These are phyloP conservation scores for Diaperis boleti DNA, from an alignment of 2,888 invertebrate genomes.

Conservation along the genomic window DNA sequence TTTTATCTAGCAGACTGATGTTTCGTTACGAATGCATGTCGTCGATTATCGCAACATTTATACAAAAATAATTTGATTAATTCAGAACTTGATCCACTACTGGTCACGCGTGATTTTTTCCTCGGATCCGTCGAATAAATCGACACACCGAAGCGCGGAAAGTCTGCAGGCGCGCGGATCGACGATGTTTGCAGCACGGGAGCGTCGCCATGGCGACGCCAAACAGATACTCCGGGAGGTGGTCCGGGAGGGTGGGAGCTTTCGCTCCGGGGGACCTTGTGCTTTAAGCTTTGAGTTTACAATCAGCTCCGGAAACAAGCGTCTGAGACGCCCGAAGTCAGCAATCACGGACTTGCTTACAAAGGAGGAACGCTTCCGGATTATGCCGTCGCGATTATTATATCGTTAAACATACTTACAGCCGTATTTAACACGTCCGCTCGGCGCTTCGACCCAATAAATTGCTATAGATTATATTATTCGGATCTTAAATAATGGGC, in stretches of 20 bases:
- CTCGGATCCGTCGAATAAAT: conserved; percentile 38
- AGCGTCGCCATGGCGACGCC: conserved; percentile 52
- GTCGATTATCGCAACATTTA: no score
- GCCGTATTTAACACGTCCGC: not conserved
- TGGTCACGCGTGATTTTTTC: not conserved
- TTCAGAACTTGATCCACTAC: no score
- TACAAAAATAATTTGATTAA: no score
- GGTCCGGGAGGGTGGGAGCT: conserved; percentile 49
- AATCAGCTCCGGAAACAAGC: conserved; percentile 62
- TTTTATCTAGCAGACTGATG: no score
- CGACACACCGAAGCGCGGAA: conserved; percentile 48
- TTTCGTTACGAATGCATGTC: no score
- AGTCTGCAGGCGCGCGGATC: conserved; percentile 41
- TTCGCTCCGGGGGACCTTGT: conserved; percentile 31
- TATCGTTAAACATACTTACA: conserved; percentile 39
- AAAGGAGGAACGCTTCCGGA: conserved; percentile 57
- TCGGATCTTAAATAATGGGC: no score
- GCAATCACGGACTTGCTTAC: conserved; percentile 59
- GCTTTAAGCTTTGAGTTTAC: conserved; percentile 57
- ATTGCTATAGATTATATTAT: no score
- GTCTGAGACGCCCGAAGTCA: conserved; percentile 60
- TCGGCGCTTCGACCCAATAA: no score
- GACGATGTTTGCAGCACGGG: conserved; percentile 32
- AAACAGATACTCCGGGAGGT: conserved; percentile 55
- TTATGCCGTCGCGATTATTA: conserved; percentile 52